These are phyloP conservation scores for Ivindomyrus marchei DNA, from an alignment of 2,113 vertebrate species.

Conservation along the genomic window DNA sequence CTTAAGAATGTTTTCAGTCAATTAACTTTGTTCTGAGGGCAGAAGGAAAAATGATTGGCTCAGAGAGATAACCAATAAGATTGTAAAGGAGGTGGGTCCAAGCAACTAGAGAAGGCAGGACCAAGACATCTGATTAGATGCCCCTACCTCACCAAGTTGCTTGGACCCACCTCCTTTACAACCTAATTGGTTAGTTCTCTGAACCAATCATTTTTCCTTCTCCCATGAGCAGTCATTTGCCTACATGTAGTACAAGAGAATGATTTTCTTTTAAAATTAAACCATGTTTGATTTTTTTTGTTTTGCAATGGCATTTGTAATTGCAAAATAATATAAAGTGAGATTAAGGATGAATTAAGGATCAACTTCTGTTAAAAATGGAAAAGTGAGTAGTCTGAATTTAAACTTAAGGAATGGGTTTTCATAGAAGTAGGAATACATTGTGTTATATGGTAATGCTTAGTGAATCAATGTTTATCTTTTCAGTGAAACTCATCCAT, in stretches of 20 bases:
- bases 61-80: no score
- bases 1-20: neutral
- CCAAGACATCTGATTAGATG: no score
- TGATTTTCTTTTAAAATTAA: neutral
- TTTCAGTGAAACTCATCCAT: neutral
- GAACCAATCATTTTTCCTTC: no score
- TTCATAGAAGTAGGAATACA: neutral
- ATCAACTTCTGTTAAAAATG: neutral
- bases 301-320: neutral
- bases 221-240: neutral
- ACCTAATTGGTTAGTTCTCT: no score
- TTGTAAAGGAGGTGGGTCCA: no score
- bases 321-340: neutral
- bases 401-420: neutral
- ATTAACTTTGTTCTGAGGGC: neutral
- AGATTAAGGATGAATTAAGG: neutral
- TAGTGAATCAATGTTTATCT: neutral
- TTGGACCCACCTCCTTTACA: no score
- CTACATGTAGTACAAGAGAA: neutral
- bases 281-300: neutral
- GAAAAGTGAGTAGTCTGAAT: neutral
- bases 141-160: no score
- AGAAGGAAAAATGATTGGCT: no score
- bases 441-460: neutral
- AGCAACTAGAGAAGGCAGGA: no score